Percentiles rank a stretch among this genome's conserved stretches.
Conservation (phyloP, 1,140 invertebrate genomes). For the Zaprionus lachaisei region DNA sequence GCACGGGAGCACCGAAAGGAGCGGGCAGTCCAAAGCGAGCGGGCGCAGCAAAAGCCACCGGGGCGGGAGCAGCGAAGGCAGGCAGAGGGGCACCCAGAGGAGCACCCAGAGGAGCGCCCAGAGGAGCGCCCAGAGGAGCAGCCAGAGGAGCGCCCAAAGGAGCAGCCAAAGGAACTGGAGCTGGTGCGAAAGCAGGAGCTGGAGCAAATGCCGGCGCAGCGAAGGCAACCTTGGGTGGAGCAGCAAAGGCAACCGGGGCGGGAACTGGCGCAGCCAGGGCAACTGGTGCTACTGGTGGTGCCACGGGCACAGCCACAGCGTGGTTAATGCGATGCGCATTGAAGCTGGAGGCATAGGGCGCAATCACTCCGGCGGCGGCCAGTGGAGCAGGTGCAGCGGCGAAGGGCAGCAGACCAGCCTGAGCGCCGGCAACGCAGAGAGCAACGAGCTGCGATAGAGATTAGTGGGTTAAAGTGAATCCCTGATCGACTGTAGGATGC, state of each 20-base stretch:
- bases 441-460: constrained; percentile 55
- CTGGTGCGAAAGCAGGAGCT: constrained; percentile 69
- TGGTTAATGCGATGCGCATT: constrained; percentile 87
- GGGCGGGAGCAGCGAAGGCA: constrained; percentile 57
- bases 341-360: constrained; percentile 86
- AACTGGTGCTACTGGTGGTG: constrained; percentile 66
- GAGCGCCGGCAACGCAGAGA: constrained; percentile 75
- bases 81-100: constrained; percentile 57
- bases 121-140: constrained; percentile 37
- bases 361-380: constrained; percentile 67
- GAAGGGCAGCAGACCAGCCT: constrained; percentile 67
- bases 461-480: neutral
- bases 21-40: constrained; percentile 66
- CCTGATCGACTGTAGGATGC: neutral
- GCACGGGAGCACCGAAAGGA: constrained; percentile 60
- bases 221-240: constrained; percentile 55
- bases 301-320: constrained; percentile 85
- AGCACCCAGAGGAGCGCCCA: constrained; percentile 61
- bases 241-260: constrained; percentile 52
- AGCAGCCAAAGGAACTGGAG: constrained; percentile 31
- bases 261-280: constrained; percentile 64
- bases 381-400: constrained; percentile 55
- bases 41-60: constrained; percentile 65
- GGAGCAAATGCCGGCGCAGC: constrained; percentile 47
- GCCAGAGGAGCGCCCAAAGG: constrained; percentile 34